Conservation (phyloP, 2,797 vertebrate species). For the Sitta carolinensis region DNA sequence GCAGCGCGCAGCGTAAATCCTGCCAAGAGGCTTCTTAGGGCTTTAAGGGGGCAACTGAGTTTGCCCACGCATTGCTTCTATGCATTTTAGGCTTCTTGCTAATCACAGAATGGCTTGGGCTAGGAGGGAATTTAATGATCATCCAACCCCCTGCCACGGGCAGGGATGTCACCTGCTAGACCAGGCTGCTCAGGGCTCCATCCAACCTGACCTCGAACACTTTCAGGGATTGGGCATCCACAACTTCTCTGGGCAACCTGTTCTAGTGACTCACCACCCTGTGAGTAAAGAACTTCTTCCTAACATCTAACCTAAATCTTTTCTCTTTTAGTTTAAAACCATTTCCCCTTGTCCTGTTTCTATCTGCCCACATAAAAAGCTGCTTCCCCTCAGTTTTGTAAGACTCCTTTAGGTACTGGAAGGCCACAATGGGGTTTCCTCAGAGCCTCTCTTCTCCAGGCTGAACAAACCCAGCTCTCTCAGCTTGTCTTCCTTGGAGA, state of each 20-base stretch:
- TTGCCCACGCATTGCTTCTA: fast-evolving
- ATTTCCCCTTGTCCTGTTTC: neutral
- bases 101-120: neutral
- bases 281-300: neutral
- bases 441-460: neutral
- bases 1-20: fast-evolving
- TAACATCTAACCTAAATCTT: neutral
- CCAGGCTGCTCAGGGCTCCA: neutral
- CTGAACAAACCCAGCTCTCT: neutral
- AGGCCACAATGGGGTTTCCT: neutral
- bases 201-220: neutral
- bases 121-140: neutral
- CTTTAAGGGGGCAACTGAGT: fast-evolving
- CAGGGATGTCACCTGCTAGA: neutral
- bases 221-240: neutral
- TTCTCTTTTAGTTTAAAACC: neutral
- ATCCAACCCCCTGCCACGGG: neutral
- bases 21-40: fast-evolving
- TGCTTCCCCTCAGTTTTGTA: neutral
- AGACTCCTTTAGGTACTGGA: neutral
- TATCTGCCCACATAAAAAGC: too few species aligned
- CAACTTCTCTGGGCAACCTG: neutral
- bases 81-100: neutral
- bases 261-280: too few species aligned
- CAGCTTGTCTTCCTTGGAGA: neutral